Base-by-base conservation (phyloP, 2,888 invertebrate genomes). In the Xiphydria camelus region DNA sequence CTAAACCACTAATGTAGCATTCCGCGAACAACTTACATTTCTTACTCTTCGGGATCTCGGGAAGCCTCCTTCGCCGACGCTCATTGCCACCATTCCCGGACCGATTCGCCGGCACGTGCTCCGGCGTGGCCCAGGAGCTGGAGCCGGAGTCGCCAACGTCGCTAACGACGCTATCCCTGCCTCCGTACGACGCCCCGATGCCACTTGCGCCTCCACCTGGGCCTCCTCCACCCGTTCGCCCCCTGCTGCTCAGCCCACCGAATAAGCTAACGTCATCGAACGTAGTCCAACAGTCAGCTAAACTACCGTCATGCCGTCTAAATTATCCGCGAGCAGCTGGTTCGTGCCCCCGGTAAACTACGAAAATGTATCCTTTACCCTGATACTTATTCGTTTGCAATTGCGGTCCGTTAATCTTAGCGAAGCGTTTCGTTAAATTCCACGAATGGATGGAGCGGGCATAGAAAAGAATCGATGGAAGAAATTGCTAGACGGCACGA, bases 31-130 rank as follows among this genome's bases (percentile, higher is more conserved):
- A 76, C 86, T 85, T 76, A 91, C 91, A 84, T 84, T 90, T 91
- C 75, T 88, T 89, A 66, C 88, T 88, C 75, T 91, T 92, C 4
- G 93, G 93, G 62, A 93, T 92, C 78, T 93, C 92, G 22, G 93
- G 93, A 18, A 93, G 79, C 78, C 89, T 90, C 77, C 93, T 82
- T 62, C 94, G 80, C 65, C 88, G 82, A 53, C 91, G 80, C 69
- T 88, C 86, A 34, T 63, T 62, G 5, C 67, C 61, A 15, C 52
- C 41, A 37, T 49, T 49, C 10, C 58, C 55, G 7, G 63, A 59
- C 43, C 70, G 64, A 50, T 58, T 66, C 6, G 47, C 49, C 4
- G 69, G 59, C 2, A 68, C 66, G 40, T 73, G 73, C 47, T 75
- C 74, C 23, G 71, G 69, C 23, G 73, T 72, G 12, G 74, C 60